Evolutionary conservation across 2,113 vertebrate genomes (phyloP).

Genomic region (Bubo blakistoni): DNA sequence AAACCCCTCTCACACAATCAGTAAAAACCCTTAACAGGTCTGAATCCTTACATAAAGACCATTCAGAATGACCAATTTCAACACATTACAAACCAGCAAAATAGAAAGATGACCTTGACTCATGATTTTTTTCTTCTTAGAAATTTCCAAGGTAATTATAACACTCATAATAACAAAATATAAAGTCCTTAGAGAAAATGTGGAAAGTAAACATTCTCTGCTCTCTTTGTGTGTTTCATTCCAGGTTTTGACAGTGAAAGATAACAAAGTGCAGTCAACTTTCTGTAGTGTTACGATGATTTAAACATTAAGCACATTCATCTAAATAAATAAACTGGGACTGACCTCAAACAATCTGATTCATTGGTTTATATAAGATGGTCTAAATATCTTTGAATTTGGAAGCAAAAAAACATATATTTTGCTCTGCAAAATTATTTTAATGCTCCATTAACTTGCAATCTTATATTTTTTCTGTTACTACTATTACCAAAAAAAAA

Average conservation of each 20-base stretch:
- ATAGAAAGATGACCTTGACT: constrained; percentile 35
- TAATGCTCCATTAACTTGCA: not conserved
- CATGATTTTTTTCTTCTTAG: constrained; percentile 8
- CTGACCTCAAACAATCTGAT: not conserved
- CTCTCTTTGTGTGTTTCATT: constrained; percentile 6
- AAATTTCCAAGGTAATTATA: not conserved
- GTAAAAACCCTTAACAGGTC: constrained; percentile 18
- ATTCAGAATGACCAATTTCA: constrained; percentile 43
- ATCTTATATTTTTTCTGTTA: not conserved
- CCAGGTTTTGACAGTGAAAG: constrained; percentile 40
- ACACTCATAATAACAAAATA: not conserved
- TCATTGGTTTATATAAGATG: not conserved
- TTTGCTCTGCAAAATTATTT: not conserved
- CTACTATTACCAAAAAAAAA: not conserved
- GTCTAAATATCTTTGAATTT: not conserved
- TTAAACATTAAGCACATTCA: constrained; percentile 15
- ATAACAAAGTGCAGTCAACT: constrained; percentile 13
- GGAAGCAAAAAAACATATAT: not conserved
- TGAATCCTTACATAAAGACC: constrained; percentile 35
- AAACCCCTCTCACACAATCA: not conserved
- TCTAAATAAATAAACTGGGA: constrained; percentile 20
- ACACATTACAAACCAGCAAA: constrained; percentile 48
- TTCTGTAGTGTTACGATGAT: not conserved
- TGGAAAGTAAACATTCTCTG: constrained; percentile 18
- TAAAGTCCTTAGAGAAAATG: not conserved